Evolutionary conservation across 2,797 vertebrate species (phyloP), one percentile per base, ranked within the genome.

Genomic region (Sebastes steindachneri): DNA sequence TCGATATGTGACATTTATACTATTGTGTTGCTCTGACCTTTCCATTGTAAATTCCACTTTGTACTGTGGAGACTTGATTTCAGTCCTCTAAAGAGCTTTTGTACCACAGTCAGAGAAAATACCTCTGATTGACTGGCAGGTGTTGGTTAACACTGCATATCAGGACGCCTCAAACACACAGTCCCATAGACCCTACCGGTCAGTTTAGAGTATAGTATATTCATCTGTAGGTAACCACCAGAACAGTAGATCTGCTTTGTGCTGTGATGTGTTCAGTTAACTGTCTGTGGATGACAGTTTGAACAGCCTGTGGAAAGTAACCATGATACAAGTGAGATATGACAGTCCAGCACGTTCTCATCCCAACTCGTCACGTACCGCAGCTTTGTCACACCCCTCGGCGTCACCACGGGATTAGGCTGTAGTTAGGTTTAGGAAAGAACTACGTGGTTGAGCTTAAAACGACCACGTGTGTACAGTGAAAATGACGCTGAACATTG

Each of bases 1-100:
- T 81, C 37, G 21, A 31, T 31, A 45, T 3, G 2, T 73, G 63
- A 66, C 51, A 83, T 85, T 83, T 65, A 72, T 9, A 69, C 33
- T 45, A 2, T 60, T 71, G 55, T 73, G 6, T 37, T 45, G 26
- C 65, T 83, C 59, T 79, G 65, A 74, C 45, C 66, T 82, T 82
- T 78, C 67, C 68, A 33, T 25, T 37, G 28, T 45, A 45, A 63
- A 69, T 19, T 69, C 51, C 33, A 63, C n/a, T 17, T 37, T 58
- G 70, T 45, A 11, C 21, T 58, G 17, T 66, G 41, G 69, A 84
- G n/a, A 85, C 62, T 62, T 58, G 25, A 28, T 54, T 75, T 74
- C 31, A 68, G 23, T 54, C 28, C 14, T 33, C 64, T 19, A 29
- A 45, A 51, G 64, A 54, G 19, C 6, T 60, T 51, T 69, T 68